These are phyloP conservation scores for Anomalospiza imberbis DNA, from an alignment of 2,797 vertebrate genomes.

Conservation along the genomic window DNA sequence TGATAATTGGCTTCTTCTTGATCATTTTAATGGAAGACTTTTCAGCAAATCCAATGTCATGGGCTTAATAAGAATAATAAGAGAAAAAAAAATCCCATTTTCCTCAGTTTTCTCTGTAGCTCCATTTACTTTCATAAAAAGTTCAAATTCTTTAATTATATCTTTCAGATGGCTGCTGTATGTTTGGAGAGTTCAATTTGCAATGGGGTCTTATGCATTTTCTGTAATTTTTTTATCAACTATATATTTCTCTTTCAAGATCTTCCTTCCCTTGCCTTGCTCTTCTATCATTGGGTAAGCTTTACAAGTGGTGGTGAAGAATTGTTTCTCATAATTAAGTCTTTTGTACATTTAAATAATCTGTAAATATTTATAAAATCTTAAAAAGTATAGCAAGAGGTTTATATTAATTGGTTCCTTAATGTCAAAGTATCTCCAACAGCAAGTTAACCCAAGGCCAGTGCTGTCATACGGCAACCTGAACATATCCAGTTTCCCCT, in stretches of 20 bases:
- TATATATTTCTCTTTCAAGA: not conserved
- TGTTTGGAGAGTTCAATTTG: not conserved
- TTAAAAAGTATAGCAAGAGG: not conserved
- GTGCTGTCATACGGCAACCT: fast-evolving
- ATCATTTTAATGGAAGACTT: constrained; percentile 39
- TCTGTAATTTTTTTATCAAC: not conserved
- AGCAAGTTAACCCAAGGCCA: not conserved
- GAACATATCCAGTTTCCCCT: not conserved
- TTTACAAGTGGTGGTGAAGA: not conserved
- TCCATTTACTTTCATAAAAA: not conserved
- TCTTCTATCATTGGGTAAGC: not conserved
- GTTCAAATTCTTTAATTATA: not conserved
- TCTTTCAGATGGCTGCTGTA: not conserved
- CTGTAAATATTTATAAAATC: not conserved
- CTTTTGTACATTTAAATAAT: not conserved
- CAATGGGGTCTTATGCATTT: not conserved
- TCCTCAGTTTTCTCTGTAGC: not conserved
- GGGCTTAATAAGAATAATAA: not conserved
- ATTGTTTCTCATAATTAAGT: not conserved
- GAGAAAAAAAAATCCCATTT: not conserved
- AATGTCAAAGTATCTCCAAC: not conserved
- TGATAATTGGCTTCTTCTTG: constrained; percentile 37
- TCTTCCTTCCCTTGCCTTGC: not conserved
- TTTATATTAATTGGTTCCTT: not conserved
- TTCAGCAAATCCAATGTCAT: constrained; percentile 20